Conservation (phyloP, 2,797 vertebrate genomes). For the Microtus agrestis region DNA sequence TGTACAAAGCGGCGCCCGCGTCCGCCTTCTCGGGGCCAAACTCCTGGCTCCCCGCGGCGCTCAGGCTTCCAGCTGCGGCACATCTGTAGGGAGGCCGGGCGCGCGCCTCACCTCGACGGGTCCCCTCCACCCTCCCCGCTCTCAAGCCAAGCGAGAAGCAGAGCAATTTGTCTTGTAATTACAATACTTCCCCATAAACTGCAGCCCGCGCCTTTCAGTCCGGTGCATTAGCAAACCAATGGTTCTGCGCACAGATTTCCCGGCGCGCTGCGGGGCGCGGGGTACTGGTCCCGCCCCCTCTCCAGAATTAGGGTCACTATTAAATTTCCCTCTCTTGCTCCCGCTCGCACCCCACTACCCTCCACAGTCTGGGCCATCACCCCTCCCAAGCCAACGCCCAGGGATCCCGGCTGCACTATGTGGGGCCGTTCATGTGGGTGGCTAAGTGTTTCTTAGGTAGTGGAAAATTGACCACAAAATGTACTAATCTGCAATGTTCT, state of each 20-base stretch:
- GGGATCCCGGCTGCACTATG: neutral
- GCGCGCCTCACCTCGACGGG: conserved; percentile 45
- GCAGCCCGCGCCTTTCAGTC: conserved; percentile 70
- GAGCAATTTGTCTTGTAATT: conserved; percentile 79
- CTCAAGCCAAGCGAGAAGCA: neutral
- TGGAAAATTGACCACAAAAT: conserved; percentile 84
- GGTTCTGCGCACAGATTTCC: conserved; percentile 58
- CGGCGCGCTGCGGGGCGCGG: neutral
- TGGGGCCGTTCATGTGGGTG: conserved; percentile 62
- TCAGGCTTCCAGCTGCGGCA: conserved; percentile 78
- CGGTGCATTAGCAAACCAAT: conserved; percentile 72
- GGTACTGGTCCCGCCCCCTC: conserved; percentile 4
- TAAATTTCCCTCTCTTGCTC: conserved; percentile 23
- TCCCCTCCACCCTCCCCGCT: neutral
- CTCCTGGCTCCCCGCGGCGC: conserved; percentile 75
- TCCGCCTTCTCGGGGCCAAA: conserved; percentile 73
- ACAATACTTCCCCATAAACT: conserved; percentile 45
- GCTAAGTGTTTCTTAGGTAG: conserved; percentile 59
- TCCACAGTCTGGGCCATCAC: neutral
- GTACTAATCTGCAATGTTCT: conserved; percentile 84
- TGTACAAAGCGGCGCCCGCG: conserved; percentile 68
- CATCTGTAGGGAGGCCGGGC: conserved; percentile 65
- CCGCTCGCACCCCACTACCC: neutral
- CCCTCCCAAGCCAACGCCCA: neutral
- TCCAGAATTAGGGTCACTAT: conserved; percentile 21